Evolutionary conservation across 2,797 vertebrate genomes (phyloP).

Genomic region (Sylvilagus floridanus): DNA sequence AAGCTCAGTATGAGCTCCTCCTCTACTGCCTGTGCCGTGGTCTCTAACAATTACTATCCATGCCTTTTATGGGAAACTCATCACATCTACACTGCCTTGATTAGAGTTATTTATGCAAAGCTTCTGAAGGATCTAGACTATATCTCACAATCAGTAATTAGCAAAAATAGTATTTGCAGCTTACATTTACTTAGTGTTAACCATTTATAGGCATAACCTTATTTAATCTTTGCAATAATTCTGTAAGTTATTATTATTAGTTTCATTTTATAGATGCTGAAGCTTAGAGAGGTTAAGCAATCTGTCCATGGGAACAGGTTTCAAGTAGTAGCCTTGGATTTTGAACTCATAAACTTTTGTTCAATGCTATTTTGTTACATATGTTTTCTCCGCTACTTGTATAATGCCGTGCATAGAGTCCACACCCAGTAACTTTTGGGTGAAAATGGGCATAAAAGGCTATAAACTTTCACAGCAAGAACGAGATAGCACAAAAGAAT

Average conservation of each 20-base stretch:
- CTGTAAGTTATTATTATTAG: slow-evolving; percentile 8
- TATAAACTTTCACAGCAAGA: slow-evolving; percentile 42
- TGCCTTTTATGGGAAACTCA: neutral
- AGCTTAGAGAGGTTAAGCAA: slow-evolving; percentile 17
- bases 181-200: slow-evolving; percentile 29
- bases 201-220: neutral
- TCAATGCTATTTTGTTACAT: neutral
- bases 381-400: neutral
- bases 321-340: neutral
- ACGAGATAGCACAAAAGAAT: slow-evolving; percentile 19
- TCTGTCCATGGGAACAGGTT: neutral
- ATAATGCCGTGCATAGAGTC: neutral
- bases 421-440: neutral
- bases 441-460: neutral
- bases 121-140: slow-evolving; percentile 46
- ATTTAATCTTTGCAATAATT: slow-evolving; percentile 46
- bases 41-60: neutral
- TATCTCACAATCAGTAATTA: slow-evolving; percentile 48
- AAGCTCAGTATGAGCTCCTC: neutral
- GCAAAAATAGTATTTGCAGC: slow-evolving; percentile 21
- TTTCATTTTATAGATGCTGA: slow-evolving; percentile 19
- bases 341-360: slow-evolving; percentile 3
- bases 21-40: neutral
- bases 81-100: neutral
- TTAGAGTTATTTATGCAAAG: neutral